Evolutionary conservation across 2,113 vertebrate species (phyloP).

Genomic region (Plectropomus leopardus): DNA sequence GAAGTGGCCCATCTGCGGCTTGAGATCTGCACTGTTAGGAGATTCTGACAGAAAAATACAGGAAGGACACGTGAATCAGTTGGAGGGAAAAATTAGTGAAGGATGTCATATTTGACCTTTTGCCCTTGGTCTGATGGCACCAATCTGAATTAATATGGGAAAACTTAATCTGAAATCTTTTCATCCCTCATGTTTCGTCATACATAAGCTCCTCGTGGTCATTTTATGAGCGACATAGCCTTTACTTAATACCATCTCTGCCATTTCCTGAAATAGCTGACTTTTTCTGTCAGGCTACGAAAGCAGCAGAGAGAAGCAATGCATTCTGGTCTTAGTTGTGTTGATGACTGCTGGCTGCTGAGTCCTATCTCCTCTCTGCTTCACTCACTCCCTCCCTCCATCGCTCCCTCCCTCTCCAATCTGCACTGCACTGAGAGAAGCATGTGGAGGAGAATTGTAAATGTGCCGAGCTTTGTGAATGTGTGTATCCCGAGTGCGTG

Average conservation of each 20-base stretch:
- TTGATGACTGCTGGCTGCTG: slow-evolving; percentile 79
- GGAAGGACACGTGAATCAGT: slow-evolving; percentile 2
- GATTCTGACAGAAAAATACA: slow-evolving; percentile 13
- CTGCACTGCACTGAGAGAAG: slow-evolving; percentile 80
- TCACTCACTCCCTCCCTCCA: slow-evolving; percentile 63
- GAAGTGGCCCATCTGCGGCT: slow-evolving; percentile 1
- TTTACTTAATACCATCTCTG: slow-evolving; percentile 23
- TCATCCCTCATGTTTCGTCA: not conserved
- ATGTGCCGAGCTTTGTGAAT: slow-evolving; percentile 70
- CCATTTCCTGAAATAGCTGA: slow-evolving; percentile 41
- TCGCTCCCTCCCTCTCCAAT: slow-evolving; percentile 54
- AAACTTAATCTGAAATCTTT: slow-evolving; percentile 21
- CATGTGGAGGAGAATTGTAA: slow-evolving; percentile 81
- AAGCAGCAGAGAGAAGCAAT: slow-evolving; percentile 72
- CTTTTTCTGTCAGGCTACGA: slow-evolving; percentile 60
- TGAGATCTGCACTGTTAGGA: not conserved
- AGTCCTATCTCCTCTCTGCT: slow-evolving; percentile 76
- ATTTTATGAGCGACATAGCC: slow-evolving; percentile 4
- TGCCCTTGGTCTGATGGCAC: not conserved
- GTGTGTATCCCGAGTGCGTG: slow-evolving; percentile 49
- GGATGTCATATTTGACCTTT: slow-evolving; percentile 26
- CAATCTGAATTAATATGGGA: not conserved
- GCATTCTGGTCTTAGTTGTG: slow-evolving; percentile 85
- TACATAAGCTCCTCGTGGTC: slow-evolving; percentile 5
- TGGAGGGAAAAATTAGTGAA: slow-evolving; percentile 11